Evolutionary conservation across 2,113 vertebrate species (phyloP), one percentile per base, ranked within the genome.

Genomic region (Xiphias gladius): DNA sequence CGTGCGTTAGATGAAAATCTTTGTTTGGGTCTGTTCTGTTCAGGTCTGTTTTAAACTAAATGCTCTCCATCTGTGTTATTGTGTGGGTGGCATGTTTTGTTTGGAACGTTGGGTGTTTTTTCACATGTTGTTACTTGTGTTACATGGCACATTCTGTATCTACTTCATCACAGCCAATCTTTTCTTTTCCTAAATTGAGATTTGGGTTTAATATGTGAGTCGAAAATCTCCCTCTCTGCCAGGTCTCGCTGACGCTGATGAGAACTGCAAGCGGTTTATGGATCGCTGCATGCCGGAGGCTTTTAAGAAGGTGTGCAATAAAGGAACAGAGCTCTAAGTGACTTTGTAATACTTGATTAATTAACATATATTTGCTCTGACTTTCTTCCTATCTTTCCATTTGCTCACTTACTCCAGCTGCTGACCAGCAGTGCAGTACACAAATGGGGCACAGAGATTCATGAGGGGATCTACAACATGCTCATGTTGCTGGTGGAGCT

Each of bases 391-490:
- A 16, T 41, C 13, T 73, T 52, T 65, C 11, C 10, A 41, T 82
- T 73, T 50, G 65, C 52, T 67, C 52, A 2, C 6, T 17, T 14
- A 80, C 61, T 8, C 32, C 61, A 99, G 98, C 86, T 99, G 87
- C 94, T 99, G 93, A 99, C 97, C 48, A 99, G 98, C 65, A 99
- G 96, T 85, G 98, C 98, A 39, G 98, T 99, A 82, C 98, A 99
- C 92, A 99, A 99, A 84, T 99, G 98, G 98, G 98, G 98, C 68
- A 99, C 97, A 0, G 98, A 99, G 95, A 99, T 99, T 90, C 98
- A 99, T 3, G 98, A 99, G 93, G 98, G 98, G 58, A 99, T 99
- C 95, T 99, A 99, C 94, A 99, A 99, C 94, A 99, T 99, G 98
- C 92, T 99, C 67, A 99, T 99, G 98, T 83, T 99, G 61, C 94